Percentiles rank a stretch among this genome's conserved stretches.
Evolutionary conservation across 2,113 vertebrate species (phyloP).

Genomic region (Centropristis striata): DNA sequence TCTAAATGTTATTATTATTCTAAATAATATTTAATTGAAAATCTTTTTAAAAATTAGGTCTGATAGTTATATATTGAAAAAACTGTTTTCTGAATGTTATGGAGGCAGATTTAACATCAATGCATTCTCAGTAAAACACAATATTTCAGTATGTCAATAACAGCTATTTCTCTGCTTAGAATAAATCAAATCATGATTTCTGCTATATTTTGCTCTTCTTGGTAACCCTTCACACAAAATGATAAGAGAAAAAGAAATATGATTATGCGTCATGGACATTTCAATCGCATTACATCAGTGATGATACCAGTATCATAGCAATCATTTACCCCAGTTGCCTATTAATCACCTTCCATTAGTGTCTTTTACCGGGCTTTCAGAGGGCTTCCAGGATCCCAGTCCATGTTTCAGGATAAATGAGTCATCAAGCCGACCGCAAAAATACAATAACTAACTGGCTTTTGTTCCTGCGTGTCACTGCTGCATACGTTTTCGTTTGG

Average conservation of each 20-base stretch:
- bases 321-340: constrained; percentile 73
- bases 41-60: neutral
- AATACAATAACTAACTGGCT: constrained; percentile 60
- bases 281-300: constrained; percentile 62
- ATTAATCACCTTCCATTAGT: constrained; percentile 80
- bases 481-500: constrained; percentile 28
- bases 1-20: neutral
- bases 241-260: constrained; percentile 5
- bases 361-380: constrained; percentile 63
- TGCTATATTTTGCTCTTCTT: neutral
- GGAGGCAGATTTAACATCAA: neutral
- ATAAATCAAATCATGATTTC: constrained; percentile 14
- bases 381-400: constrained; percentile 57
- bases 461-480: constrained; percentile 54
- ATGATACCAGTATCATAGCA: constrained; percentile 69
- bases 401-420: constrained; percentile 66
- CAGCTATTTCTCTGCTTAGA: neutral
- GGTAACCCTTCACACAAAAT: constrained; percentile 9
- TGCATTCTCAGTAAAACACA: neutral
- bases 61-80: neutral
- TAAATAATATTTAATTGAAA: neutral
- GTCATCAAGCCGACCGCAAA: constrained; percentile 62
- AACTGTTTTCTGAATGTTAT: neutral
- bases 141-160: neutral
- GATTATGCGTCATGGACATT: constrained; percentile 24